Base-by-base conservation (phyloP, 2,888 invertebrate species). In the Cerastis rubricosa region DNA sequence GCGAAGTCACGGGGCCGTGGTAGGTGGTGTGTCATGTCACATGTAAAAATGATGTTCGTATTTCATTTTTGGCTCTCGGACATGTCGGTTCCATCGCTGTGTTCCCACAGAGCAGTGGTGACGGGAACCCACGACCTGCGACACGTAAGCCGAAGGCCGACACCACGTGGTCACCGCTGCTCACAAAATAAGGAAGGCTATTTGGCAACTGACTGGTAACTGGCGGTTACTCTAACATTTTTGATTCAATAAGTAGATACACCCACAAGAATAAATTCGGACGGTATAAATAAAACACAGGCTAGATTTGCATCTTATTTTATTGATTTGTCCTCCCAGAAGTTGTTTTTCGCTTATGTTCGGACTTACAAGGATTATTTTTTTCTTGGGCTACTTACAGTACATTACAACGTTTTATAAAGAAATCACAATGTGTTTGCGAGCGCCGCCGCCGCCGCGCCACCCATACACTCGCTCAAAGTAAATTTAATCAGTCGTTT, bases 311-410 rank as follows among this genome's bases (percentile, higher is more conserved):
- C 94, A 94, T 96, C 94, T 94, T 95, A 96, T 97, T 84, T 96
- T 96, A 96, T 96, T 96, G 94, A 95, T 96, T 94, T 94, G 95
- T 96, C 95, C 96, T 95, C 93, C 92, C 94, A 94, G 93, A 95
- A 94, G 93, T 78, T 94, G 94, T 93, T 93, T 95, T 94, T 94
- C 92, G 94, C 94, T 85, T 80, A 94, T 90, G 95, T 92, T 94
- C 88, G 96, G 96, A 96, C 95, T 93, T 95, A 95, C 95, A 95
- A 92, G 94, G 94, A 95, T 96, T 94, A 96, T 95, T 94, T 95
- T 94, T 93, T 94, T 92, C 94, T 96, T 95, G 94, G 93, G 93
- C 96, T 96, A 96, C 96, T 96, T 96, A 96, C 93, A 95, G 92
- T 91, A 96, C 94, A 94, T 95, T 95, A 95, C 94, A 96, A 91